Percentiles rank a stretch among this genome's conserved stretches.
These are phyloP conservation scores for Rachycentron canadum DNA, from an alignment of 2,797 vertebrate species.

Conservation along the genomic window DNA sequence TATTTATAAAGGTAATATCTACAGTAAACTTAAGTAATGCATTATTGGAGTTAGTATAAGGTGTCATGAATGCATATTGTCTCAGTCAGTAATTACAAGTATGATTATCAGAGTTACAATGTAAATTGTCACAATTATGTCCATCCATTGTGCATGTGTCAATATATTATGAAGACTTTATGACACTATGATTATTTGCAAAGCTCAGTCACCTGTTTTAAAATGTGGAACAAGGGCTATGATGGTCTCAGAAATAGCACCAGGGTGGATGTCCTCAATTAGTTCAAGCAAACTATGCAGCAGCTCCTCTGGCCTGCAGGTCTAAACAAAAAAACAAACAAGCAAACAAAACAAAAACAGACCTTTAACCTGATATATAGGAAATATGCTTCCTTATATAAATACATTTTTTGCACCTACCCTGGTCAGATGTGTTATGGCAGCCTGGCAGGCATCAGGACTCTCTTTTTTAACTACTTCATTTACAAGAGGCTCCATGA, in stretches of 20 bases:
- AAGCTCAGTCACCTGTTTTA: slow-evolving; percentile 87
- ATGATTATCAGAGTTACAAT: neutral
- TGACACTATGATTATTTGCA: too few species aligned
- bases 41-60: too few species aligned
- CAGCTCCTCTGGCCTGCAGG: slow-evolving; percentile 77
- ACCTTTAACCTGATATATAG: neutral
- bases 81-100: too few species aligned
- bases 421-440: slow-evolving; percentile 73
- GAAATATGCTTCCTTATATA: too few species aligned
- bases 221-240: slow-evolving; percentile 88
- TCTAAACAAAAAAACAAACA: slow-evolving; percentile 59
- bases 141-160: neutral
- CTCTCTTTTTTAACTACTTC: slow-evolving; percentile 60
- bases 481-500: slow-evolving; percentile 72
- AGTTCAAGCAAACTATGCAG: slow-evolving; percentile 88
- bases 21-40: too few species aligned
- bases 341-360: slow-evolving; percentile 4
- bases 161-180: neutral
- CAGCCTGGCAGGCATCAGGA: slow-evolving; percentile 63
- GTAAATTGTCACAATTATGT: neutral
- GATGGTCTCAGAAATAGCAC: slow-evolving; percentile 86
- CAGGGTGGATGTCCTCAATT: slow-evolving; percentile 87
- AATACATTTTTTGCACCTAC: slow-evolving; percentile 49
- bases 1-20: neutral
- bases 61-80: neutral